Evolutionary conservation across 2,113 vertebrate species (phyloP).

Genomic region (Coturnix japonica): DNA sequence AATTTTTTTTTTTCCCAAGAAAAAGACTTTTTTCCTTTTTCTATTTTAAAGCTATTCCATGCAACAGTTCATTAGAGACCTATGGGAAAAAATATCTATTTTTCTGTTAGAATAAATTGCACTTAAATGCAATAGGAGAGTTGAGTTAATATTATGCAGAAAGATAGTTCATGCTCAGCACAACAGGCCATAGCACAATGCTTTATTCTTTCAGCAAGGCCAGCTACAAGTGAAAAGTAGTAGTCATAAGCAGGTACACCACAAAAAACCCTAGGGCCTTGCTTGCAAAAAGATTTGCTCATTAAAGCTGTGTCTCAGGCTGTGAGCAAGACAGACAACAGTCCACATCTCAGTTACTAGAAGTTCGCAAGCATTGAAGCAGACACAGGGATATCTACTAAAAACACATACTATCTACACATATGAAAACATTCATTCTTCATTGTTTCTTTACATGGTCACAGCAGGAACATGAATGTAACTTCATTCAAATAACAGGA

Average conservation of each 20-base stretch:
- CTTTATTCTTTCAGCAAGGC: constrained; percentile 70
- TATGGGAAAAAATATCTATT: constrained; percentile 9
- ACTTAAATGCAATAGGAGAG: constrained; percentile 63
- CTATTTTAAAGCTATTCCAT: neutral
- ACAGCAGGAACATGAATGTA: constrained; percentile 42
- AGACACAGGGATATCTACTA: constrained; percentile 54
- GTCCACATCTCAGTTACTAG: constrained; percentile 45
- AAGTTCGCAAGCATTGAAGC: constrained; percentile 53
- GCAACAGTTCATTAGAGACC: neutral
- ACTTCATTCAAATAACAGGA: constrained; percentile 38
- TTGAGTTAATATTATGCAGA: constrained; percentile 67
- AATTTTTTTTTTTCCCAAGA: neutral
- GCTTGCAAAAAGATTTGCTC: constrained; percentile 63
- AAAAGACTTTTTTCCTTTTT: neutral
- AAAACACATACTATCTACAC: constrained; percentile 53
- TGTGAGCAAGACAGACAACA: constrained; percentile 64
- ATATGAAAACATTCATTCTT: constrained; percentile 47
- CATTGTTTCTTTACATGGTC: constrained; percentile 38
- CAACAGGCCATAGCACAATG: constrained; percentile 69
- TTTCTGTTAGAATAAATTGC: constrained; percentile 42
- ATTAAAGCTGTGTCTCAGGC: constrained; percentile 64
- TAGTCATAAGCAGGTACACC: constrained; percentile 68
- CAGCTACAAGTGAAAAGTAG: constrained; percentile 64
- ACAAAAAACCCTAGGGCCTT: constrained; percentile 63
- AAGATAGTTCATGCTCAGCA: constrained; percentile 67